Evolutionary conservation across 2,888 invertebrate genomes (phyloP).

Genomic region (Ormyrus rosae): DNA sequence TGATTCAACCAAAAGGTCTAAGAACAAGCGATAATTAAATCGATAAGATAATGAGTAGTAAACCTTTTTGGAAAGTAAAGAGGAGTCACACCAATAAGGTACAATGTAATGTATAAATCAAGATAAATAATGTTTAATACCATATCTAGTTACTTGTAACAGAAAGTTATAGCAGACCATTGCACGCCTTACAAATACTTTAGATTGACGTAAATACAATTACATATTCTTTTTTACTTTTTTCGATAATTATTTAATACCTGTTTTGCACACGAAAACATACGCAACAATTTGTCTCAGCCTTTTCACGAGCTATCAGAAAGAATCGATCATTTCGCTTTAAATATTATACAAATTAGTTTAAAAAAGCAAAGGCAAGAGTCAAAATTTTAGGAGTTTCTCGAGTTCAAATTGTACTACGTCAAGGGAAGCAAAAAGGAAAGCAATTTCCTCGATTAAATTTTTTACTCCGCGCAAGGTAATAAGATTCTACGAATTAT

Average conservation of each 20-base stretch:
- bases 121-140: background rate
- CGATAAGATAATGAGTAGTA: background rate
- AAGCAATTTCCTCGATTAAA: background rate
- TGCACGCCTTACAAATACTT: conserved; percentile 24
- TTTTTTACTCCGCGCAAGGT: conserved; percentile 24
- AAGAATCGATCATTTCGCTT: background rate
- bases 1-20: too few species aligned
- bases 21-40: background rate
- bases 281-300: background rate
- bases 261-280: conserved; percentile 4
- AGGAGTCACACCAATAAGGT: background rate
- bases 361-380: conserved; percentile 32
- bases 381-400: background rate
- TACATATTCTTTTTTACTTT: background rate
- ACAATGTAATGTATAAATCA: background rate
- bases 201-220: conserved; percentile 45
- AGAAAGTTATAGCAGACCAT: conserved; percentile 23
- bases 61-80: background rate
- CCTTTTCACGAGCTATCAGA: background rate
- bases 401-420: conserved; percentile 42
- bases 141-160: too few species aligned
- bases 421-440: conserved; percentile 33
- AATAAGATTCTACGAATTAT: conserved; percentile 28
- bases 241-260: background rate
- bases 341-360: background rate